A percentile compares a stretch with the other conserved stretches of the same genome.
Conservation (phyloP, 2,797 vertebrate species). For the Taenioides sp. region DNA sequence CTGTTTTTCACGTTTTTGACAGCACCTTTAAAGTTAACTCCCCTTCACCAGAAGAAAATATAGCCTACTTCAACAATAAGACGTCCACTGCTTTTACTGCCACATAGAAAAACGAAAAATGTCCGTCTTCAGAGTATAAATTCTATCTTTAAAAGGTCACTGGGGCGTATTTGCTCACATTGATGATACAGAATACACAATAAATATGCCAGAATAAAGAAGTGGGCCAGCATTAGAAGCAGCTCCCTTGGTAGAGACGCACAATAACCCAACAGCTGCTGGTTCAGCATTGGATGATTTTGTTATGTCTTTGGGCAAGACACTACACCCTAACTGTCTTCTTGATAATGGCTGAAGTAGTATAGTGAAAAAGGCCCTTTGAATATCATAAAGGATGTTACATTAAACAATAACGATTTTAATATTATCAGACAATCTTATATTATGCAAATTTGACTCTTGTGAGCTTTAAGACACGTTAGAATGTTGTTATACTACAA, state of each 20-base stretch:
- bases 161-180: background rate
- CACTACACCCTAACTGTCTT: too few relatives aligned
- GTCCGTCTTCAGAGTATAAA: background rate
- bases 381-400: too few relatives aligned
- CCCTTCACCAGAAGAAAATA: background rate
- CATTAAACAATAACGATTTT: too few relatives aligned
- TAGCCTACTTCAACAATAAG: background rate
- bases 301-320: background rate
- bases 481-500: too few relatives aligned
- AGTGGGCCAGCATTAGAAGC: background rate
- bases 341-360: too few relatives aligned
- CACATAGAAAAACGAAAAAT: background rate
- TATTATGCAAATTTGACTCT: too few relatives aligned
- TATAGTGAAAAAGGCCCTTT: too few relatives aligned
- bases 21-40: background rate
- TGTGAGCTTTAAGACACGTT: too few relatives aligned
- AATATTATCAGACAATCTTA: too few relatives aligned
- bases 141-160: constrained; percentile 1
- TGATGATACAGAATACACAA: background rate
- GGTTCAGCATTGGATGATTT: background rate
- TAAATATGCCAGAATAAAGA: background rate
- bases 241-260: background rate
- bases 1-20: too few relatives aligned
- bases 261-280: background rate
- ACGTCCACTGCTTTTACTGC: background rate